A percentile compares a stretch with the other conserved stretches of the same genome.
phyloP scores from a whole-genome alignment of 2,888 invertebrate genomes.

The Torymus auratus region DNA sequence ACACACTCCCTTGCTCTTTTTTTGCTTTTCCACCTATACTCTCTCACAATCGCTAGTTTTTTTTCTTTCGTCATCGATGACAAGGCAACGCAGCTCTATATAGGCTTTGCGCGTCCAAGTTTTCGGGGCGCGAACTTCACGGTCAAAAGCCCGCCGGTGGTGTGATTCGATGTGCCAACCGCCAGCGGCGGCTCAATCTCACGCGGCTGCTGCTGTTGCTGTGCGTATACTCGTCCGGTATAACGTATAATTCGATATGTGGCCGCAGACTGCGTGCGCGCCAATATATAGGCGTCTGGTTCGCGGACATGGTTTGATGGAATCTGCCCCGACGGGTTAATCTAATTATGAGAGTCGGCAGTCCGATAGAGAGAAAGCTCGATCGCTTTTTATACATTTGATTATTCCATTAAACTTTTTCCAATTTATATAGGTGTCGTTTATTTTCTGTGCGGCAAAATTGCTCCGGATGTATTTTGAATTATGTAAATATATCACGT shows the following conservation, averaged over 20 bases:
- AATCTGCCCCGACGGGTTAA: constrained; percentile 20
- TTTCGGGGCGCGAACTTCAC: no score
- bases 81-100: no score
- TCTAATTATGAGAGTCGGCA: constrained; percentile 2
- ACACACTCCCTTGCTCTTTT: no score
- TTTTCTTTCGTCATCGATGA: no score
- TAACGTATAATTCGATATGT: constrained; percentile 43
- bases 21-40: no score
- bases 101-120: no score
- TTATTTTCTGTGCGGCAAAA: background rate
- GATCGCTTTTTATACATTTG: background rate
- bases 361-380: no score
- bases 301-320: constrained; percentile 4
- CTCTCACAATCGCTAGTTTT: no score
- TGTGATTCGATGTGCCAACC: constrained; percentile 1
- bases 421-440: constrained; percentile 1
- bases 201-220: no score
- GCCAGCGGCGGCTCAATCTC: constrained; percentile 13
- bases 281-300: background rate
- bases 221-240: background rate
- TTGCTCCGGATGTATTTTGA: no score
- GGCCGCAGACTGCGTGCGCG: constrained; percentile 8
- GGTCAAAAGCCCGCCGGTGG: no score
- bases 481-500: no score
- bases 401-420: background rate